Base-by-base conservation (phyloP, 1,140 invertebrate species). In the Zaprionus inermis region DNA sequence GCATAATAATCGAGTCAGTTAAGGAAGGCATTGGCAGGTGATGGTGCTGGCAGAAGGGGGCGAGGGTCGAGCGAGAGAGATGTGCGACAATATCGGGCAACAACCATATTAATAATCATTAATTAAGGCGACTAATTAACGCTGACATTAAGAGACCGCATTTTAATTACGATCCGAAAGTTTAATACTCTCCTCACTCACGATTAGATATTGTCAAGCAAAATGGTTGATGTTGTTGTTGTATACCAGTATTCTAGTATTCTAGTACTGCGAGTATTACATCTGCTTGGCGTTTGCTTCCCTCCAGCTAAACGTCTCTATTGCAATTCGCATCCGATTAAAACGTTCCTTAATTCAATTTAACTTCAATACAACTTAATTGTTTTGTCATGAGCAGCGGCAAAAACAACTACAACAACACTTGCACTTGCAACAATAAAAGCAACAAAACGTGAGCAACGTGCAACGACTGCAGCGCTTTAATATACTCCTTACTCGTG, bases 41-140 rank as follows among this genome's bases (percentile, higher is more conserved):
- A 14, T 6, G 24, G 36, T 14, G 18, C 5, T 38, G 0, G 5
- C 18, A 41, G 54, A 28, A 14, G 41, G 18, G 59, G 24, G n/a
- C n/a, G n/a, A n/a, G n/a, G n/a, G n/a, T n/a, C n/a, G n/a, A n/a
- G n/a, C n/a, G n/a, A n/a, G n/a, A 61, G 41, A 63, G 52, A 68
- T 75, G 67, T 63, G 66, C 55, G 68, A 74, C 72, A 60, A 74
- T 76, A 69, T 51, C 51, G 60, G 63, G 55, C 76, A 88, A 88
- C 77, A 88, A 79, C 79, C 84, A 90, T 89, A 89, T 89, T 89
- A 90, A 89, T 89, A 89, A 89, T 89, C 84, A 81, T 89, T 89
- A 89, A 89, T 89, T 89, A 89, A 89, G 64, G 70, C 80, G 78
- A 84, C 84, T 89, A 89, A 89, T 89, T 89, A 89, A 84, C 84